Evolutionary conservation across 1,140 invertebrate species (phyloP), one percentile per base, ranked within the genome.

Genomic region (Magallana gigas): DNA sequence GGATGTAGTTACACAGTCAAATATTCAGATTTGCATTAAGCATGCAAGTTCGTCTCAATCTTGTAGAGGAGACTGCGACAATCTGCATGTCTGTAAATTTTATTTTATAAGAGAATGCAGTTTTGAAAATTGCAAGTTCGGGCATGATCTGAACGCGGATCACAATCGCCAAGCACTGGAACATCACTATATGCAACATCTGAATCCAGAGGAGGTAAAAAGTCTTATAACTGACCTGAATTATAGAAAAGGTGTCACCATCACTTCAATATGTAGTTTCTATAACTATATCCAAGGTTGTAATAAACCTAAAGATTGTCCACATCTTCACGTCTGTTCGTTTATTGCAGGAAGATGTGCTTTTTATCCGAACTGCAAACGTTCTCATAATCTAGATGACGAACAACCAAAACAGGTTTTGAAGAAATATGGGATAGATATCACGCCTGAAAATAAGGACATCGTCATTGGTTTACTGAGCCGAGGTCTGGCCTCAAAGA

Each of bases 41-140:
- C 18, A 71, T 29, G 12, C 68, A 9, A 71, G 68, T 71, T 71
- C 68, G 12, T 71, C 68, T 2, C 23, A 71, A 0, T 1, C 11
- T 8, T 71, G 68, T 11, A 71, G 7, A 8, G 68, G 68, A 0
- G 23, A 71, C 36, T 71, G 68, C 36, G 23, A 71, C 8, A 7
- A 71, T 11, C 23, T 71, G 68, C 68, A 71, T 71, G 12, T 71
- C 9, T 71, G 68, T 29, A 71, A 71, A 71, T 71, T 71, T 9
- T 12, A 71, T 12, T 4, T 71, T 8, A 71, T 71, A 11, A 71
- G 23, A 3, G 68, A 36, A 9, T 71, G 68, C 18, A 18, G 6
- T 12, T 71, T 71, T 71, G 68, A 71, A 23, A 71, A 71, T 71
- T 71, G 68, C 23, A 18, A 23, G 23, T 71, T 36, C 29, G 68